Base-by-base conservation (phyloP, 2,797 vertebrate genomes). In the Micropoecilia bifurca region DNA sequence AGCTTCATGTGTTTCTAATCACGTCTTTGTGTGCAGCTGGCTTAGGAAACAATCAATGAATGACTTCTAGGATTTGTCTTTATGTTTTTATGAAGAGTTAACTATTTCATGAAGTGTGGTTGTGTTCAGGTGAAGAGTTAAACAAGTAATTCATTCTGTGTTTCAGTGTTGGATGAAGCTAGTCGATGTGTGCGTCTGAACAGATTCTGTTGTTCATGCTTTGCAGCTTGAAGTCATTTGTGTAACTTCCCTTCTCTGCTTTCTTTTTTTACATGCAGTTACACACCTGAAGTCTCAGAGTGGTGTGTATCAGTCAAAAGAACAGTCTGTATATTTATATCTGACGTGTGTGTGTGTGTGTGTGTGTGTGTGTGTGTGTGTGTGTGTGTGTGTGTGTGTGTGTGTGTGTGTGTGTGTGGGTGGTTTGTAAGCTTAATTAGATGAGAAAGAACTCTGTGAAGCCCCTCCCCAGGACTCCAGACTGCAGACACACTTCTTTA, bases 401-500 rank as follows among this genome's bases (percentile, higher is more conserved):
- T 16, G 22, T 61, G 14, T 50, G 28, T 61, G 75, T 36, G 61
- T 33, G 63, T 25, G 74, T 68, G 39, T 75, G 45, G 48, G 36
- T 69, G 71, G 66, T 33, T 25, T 18, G 25, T 46, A 20, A 28
- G 33, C 83, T 84, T 91, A 91, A 94, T 94, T 92, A 91, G 87
- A 93, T 89, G 87, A 88, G 88, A 75, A 78, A 83, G 61, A 87
- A 90, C 85, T 90, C 79, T 83, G 69, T 76, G 22, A 75, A 77
- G 74, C 81, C 89, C 93, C 80, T 85, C 86, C 90, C 86, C 90
- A 84, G 36, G 53, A 47, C 74, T 74, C 74, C 77, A 87, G 87
- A 90, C 86, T 85, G 84, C 86, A 88, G 86, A 93, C 91, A 89
- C 90, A 90, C 90, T 91, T 88, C 80, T 83, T 9, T 76, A 77